Evolutionary conservation across 2,888 invertebrate genomes (phyloP), one percentile per base, ranked within the genome.

Genomic region (Cerastis rubricosa): DNA sequence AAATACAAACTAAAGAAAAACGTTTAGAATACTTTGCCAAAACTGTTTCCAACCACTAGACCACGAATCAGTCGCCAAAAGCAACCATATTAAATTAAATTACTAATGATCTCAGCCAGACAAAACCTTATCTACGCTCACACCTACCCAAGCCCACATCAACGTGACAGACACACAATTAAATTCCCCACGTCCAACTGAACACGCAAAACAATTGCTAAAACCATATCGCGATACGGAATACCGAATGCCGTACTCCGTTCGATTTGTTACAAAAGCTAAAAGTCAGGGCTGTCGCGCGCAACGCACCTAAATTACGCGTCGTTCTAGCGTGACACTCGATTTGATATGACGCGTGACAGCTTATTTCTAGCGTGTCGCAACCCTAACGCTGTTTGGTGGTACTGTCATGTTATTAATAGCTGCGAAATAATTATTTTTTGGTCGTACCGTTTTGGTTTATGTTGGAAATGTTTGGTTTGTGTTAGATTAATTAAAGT

Each of bases 341-440:
- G 87, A 88, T 89, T 88, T 89, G 90, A 90, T 88, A 89, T 87
- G 85, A 88, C 86, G 88, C 88, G 86, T 89, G 92, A 92, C 91
- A 91, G 90, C 87, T 90, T 88, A 89, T 91, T 91, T 87, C 87
- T 87, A 81, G 78, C 87, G 75, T 83, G 88, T 88, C 84, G 84
- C 87, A 66, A 76, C 85, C 83, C 85, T 82, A 79, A 84, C 85
- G 77, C 81, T 72, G 66, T 83, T 83, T 73, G 75, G 69, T 77
- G 57, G 74, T 67, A 73, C 80, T 84, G 85, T 81, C 78, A 76
- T 73, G 72, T 80, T 84, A 78, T 76, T 82, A 85, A 84, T 87
- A 84, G 76, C 76, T 71, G 72, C 43, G 65, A 80, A 80, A 75
- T 86, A 81, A 87, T 85, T 79, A 82, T 84, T 87, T 83, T 84